phyloP scores from a whole-genome alignment of 2,888 invertebrate species.

The Euspilapteryx auroguttella region DNA sequence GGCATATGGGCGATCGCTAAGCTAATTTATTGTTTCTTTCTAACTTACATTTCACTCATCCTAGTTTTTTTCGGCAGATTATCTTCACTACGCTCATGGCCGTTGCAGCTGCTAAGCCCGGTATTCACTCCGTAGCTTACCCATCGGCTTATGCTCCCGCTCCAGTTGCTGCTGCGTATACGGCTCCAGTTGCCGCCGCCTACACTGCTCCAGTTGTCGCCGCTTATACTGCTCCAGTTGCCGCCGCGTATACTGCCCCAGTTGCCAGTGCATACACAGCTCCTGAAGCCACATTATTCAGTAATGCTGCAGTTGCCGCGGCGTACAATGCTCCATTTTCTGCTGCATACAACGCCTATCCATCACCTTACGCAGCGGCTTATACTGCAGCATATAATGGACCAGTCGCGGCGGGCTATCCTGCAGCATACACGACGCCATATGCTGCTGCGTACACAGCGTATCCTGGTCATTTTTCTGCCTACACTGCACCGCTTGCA shows the following conservation, averaged over 20 bases:
- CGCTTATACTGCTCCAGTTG: conserved; percentile 22
- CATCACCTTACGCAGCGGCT: no score
- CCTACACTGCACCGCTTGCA: conserved; percentile 15
- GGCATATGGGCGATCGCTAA: no score
- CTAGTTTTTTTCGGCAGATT: conserved; percentile 22
- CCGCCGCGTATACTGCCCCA: conserved; percentile 25
- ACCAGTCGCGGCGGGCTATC: no score
- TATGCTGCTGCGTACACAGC: conserved; percentile 8
- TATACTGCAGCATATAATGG: no score
- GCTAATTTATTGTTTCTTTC: no score
- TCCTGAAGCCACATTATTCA: conserved; percentile 16
- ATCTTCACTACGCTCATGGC: conserved; percentile 33
- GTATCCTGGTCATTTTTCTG: conserved; percentile 8
- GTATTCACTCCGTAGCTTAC: conserved; percentile 27
- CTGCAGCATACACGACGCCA: no score
- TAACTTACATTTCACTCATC: no score
- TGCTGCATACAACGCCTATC: no score
- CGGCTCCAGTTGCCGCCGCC: conserved; percentile 17
- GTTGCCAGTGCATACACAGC: conserved; percentile 33
- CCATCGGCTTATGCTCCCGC: conserved; percentile 19
- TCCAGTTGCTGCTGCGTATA: conserved; percentile 14
- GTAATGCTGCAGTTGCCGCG: conserved; percentile 7
- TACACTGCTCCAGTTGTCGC: conserved; percentile 17
- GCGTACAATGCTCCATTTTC: conserved; percentile 8
- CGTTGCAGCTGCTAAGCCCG: conserved; percentile 40